Percentiles rank a stretch among this genome's conserved stretches.
These are phyloP conservation scores for Spodoptera exigua DNA, from an alignment of 2,888 invertebrate genomes.

Conservation along the genomic window DNA sequence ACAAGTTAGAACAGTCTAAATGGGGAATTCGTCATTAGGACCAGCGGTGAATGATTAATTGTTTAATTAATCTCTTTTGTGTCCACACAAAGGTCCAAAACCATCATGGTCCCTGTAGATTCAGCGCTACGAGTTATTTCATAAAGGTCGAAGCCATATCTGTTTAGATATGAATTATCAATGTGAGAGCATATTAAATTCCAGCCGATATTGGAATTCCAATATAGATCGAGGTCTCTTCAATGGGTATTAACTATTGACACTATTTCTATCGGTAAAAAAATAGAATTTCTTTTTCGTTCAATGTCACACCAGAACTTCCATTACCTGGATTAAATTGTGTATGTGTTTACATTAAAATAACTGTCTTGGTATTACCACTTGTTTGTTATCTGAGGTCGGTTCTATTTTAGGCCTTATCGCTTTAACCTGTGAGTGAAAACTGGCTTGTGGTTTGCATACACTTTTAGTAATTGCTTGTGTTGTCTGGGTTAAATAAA, in stretches of 20 bases:
- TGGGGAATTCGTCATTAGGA: too few relatives aligned
- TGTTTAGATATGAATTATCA: constrained; percentile 1
- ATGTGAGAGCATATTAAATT: not conserved
- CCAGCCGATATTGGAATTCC: constrained; percentile 2
- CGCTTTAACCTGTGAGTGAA: constrained; percentile 12
- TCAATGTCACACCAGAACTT: constrained; percentile 11
- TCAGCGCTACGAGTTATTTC: not conserved
- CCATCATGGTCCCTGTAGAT: not conserved
- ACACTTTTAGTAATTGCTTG: not conserved
- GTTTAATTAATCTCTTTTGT: not conserved
- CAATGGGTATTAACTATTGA: constrained; percentile 11
- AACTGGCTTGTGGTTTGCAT: constrained; percentile 22
- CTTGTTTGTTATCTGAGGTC: constrained; percentile 16
- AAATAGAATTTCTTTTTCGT: constrained; percentile 2
- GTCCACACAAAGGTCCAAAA: not conserved
- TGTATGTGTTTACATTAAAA: not conserved
- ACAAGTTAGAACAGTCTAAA: too few relatives aligned
- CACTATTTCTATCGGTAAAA: constrained; percentile 2
- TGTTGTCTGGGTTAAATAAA: constrained; percentile 15
- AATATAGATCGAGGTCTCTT: not conserved
- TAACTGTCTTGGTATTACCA: constrained; percentile 10
- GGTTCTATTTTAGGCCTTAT: constrained; percentile 35
- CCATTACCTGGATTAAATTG: constrained; percentile 19
- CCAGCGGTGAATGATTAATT: not conserved
- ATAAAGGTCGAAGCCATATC: not conserved